Conservation (phyloP, 2,113 vertebrate species). For the Pluvianellus socialis region DNA sequence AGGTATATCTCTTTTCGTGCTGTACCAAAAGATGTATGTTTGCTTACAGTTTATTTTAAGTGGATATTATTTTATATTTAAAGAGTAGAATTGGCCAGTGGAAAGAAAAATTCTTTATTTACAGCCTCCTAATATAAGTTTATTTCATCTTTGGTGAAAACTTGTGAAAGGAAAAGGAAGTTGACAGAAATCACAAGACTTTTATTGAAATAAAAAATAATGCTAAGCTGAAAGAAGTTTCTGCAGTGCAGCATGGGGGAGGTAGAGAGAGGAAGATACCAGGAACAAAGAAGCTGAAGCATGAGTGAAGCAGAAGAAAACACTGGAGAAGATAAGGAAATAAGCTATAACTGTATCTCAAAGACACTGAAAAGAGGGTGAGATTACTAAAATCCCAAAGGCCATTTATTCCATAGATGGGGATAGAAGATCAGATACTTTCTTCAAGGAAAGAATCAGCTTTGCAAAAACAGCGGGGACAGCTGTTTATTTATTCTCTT, state of each 20-base stretch:
- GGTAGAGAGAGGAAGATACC: not conserved
- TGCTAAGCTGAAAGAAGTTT: not conserved
- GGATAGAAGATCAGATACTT: not conserved
- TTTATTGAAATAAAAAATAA: not conserved
- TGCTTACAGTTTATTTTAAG: not conserved
- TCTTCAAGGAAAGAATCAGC: not conserved
- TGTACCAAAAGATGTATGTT: not conserved
- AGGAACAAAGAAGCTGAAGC: not conserved
- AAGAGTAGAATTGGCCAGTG: not conserved
- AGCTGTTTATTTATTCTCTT: not conserved
- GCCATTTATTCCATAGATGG: not conserved
- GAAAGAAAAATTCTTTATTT: not conserved
- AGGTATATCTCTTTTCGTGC: not conserved
- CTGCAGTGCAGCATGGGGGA: not conserved
- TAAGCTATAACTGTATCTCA: not conserved
- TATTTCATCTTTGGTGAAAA: not conserved
- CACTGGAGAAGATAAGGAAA: not conserved
- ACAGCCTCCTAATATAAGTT: not conserved
- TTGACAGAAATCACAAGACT: not conserved
- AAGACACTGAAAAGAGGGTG: not conserved
- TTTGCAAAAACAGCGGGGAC: not conserved
- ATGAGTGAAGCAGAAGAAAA: not conserved
- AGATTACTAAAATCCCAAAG: not conserved
- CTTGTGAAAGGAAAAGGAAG: not conserved
- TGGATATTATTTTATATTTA: not conserved